phyloP scores from a whole-genome alignment of 2,888 invertebrate species.

The Heliconius charithonia region DNA sequence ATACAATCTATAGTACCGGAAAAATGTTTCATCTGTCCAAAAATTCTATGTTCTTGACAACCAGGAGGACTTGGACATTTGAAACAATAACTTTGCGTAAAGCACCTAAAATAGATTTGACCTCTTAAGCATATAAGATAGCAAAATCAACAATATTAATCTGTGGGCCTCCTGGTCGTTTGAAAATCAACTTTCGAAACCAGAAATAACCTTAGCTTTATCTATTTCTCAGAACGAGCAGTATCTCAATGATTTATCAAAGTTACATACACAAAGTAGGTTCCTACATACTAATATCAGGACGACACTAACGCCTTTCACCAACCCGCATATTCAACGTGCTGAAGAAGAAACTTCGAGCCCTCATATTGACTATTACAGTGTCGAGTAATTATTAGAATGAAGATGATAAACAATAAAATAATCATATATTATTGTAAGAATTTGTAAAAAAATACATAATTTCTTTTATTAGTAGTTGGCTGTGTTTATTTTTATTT shows the following conservation, averaged over 20 bases:
- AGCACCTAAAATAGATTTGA: neutral
- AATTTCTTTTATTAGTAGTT: neutral
- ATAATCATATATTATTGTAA: neutral
- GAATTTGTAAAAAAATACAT: neutral
- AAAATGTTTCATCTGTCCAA: neutral
- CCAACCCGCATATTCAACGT: neutral
- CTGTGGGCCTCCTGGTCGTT: neutral
- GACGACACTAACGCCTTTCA: neutral
- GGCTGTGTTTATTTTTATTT: neutral
- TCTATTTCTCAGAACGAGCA: neutral
- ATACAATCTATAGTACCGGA: neutral
- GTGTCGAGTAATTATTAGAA: neutral
- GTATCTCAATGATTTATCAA: neutral
- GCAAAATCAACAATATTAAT: neutral
- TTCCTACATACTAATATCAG: neutral
- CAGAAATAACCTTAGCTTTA: neutral
- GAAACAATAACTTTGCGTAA: neutral
- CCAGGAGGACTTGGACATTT: neutral
- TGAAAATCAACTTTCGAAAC: constrained; percentile 1
- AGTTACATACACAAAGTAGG: neutral
- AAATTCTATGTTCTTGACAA: no score
- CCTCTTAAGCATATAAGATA: neutral
- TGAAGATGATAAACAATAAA: neutral
- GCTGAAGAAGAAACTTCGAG: neutral
- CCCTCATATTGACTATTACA: neutral